Base-by-base conservation (phyloP, 2,888 invertebrate genomes). In the Microctonus aethiopoides region DNA sequence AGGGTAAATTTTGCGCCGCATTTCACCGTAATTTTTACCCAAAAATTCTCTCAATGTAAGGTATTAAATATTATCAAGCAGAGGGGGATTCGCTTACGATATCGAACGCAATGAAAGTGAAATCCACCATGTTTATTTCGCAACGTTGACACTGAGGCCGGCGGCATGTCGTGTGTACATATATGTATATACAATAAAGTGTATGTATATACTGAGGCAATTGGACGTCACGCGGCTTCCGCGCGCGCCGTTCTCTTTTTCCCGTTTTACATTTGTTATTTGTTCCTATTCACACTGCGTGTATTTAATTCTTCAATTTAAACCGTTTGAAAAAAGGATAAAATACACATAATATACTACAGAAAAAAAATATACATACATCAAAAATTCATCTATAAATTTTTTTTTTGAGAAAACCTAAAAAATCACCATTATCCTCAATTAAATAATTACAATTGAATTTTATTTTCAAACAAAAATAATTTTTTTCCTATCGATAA, bases 71-170 rank as follows among this genome's bases (percentile, higher is more conserved):
- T 26, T 39, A 57, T 57, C 60, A 39, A 29, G 24, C 39, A 2
- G 36, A 6, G 29, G 68, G 22, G 65, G 26, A 56, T 56, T 65
- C 67, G 71, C 67, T 74, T 75, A 75, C 73, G 74, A 74, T 73
- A 71, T 74, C 73, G 78, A 77, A 75, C 72, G 76, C 70, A 75
- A 77, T 76, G 76, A 79, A 79, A 80, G 79, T 79, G 80, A 79
- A 79, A 79, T 78, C 78, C 74, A 76, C 77, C 46, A 72, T 72
- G 71, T 60, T 24, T 57, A 74, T 77, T 78, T 77, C 80, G 77
- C 78, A 80, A 78, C 74, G 75, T 76, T 76, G 78, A 78, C 80
- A 79, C 80, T 77, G 78, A 77, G 74, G 77, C 72, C 74, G 73
- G 29, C 26, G 39, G 20, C 29, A 29, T 29, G 29, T 22, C 22